phyloP scores from a whole-genome alignment of 2,113 vertebrate species.

The Megaptera novaeangliae region DNA sequence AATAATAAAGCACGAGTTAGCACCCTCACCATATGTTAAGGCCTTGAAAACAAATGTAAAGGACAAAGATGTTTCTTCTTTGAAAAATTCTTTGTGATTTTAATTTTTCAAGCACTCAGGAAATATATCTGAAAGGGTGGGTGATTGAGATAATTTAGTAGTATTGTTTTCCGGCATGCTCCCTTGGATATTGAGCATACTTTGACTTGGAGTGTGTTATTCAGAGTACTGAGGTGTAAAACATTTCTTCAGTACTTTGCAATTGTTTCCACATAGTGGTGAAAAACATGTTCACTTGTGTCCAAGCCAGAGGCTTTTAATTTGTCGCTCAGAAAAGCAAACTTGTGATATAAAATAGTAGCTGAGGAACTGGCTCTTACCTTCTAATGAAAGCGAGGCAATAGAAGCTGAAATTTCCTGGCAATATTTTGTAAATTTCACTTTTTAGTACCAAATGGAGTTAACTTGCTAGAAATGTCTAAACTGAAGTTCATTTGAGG shows the following conservation, averaged over 20 bases:
- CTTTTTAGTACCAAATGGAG: not conserved
- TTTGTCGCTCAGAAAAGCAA: not conserved
- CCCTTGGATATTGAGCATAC: not conserved
- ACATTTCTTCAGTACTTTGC: not conserved
- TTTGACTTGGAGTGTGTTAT: not conserved
- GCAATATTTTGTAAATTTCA: not conserved
- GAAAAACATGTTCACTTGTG: not conserved
- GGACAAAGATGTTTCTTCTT: conserved; percentile 33
- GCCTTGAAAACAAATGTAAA: conserved; percentile 32
- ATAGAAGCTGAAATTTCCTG: not conserved
- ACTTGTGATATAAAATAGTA: not conserved
- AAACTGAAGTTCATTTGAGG: conserved; percentile 20
- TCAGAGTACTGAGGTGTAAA: conserved; percentile 17
- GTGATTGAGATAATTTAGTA: conserved; percentile 53
- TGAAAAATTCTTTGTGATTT: conserved; percentile 53
- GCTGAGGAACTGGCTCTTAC: not conserved
- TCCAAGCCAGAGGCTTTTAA: not conserved
- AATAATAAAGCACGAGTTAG: conserved; percentile 8
- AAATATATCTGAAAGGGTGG: conserved; percentile 47
- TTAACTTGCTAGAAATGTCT: not conserved
- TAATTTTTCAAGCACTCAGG: conserved; percentile 55
- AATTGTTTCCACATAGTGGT: not conserved
- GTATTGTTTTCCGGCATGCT: not conserved
- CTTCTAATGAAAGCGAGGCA: not conserved
- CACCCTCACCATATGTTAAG: not conserved